Evolutionary conservation across 1,140 invertebrate species (phyloP).

Genomic region (Aphis craccivora): DNA sequence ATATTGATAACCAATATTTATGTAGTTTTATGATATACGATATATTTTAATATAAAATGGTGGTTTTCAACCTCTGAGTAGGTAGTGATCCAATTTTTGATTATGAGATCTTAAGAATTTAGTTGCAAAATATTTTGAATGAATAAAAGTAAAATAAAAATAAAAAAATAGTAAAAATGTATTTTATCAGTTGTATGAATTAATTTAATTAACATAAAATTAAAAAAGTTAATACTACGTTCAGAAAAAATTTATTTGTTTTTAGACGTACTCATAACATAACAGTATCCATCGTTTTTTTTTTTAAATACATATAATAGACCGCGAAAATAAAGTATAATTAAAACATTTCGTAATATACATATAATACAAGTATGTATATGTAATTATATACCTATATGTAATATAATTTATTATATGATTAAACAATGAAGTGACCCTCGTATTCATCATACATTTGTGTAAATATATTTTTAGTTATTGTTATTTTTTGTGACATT

Average conservation of each 20-base stretch:
- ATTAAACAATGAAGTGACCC: not conserved
- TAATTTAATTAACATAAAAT: no score
- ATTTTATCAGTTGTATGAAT: no score
- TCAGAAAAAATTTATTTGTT: not conserved
- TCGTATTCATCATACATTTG: conserved; percentile 26
- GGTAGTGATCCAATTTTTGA: no score
- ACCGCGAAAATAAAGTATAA: not conserved
- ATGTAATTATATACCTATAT: not conserved
- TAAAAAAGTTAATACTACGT: no score
- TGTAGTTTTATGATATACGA: no score
- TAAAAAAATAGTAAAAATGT: not conserved
- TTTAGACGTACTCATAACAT: not conserved
- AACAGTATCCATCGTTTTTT: not conserved
- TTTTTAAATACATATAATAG: not conserved
- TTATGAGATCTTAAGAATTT: no score
- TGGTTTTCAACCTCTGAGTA: no score
- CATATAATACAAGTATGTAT: no score
- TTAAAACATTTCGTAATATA: not conserved
- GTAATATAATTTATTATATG: not conserved
- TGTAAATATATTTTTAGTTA: conserved; percentile 37
- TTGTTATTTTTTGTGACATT: not conserved
- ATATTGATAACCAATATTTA: not conserved
- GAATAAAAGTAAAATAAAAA: not conserved
- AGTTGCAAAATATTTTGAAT: not conserved
- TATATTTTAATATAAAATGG: no score